A percentile compares a stretch with the other conserved stretches of the same genome.
These are phyloP conservation scores for Bembecia ichneumoniformis DNA, from an alignment of 2,888 invertebrate genomes.

Conservation along the genomic window DNA sequence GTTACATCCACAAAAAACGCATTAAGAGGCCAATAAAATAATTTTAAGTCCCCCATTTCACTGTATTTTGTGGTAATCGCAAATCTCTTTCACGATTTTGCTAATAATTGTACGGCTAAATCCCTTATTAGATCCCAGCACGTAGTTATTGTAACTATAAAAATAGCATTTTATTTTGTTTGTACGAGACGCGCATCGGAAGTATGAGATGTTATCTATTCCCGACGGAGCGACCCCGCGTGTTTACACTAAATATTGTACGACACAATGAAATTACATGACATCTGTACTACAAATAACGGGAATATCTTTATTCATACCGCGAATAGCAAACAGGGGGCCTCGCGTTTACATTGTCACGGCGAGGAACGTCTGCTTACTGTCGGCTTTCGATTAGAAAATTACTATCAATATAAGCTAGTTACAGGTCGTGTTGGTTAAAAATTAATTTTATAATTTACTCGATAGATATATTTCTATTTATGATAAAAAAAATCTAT, in stretches of 20 bases:
- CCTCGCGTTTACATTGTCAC: constrained; percentile 54
- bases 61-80: constrained; percentile 22
- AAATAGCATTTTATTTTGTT: constrained; percentile 47
- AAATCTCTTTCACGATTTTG: constrained; percentile 54
- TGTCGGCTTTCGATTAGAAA: constrained; percentile 22
- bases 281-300: constrained; percentile 73
- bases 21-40: constrained; percentile 1
- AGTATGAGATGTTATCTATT: constrained; percentile 62
- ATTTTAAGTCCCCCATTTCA: constrained; percentile 9
- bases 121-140: constrained; percentile 44
- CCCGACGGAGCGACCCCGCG: constrained; percentile 48
- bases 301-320: constrained; percentile 72
- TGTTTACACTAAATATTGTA: constrained; percentile 71
- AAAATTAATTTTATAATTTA: no score
- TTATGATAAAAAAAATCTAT: no score
- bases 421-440: no score
- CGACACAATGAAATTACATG: constrained; percentile 71
- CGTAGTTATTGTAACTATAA: constrained; percentile 45
- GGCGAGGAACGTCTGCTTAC: constrained; percentile 53
- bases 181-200: constrained; percentile 45
- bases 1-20: constrained; percentile 1
- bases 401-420: neutral
- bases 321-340: constrained; percentile 55
- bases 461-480: no score
- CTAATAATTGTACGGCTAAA: constrained; percentile 47